Evolutionary conservation across 2,888 invertebrate species (phyloP).

Genomic region (Atrina japonica): DNA sequence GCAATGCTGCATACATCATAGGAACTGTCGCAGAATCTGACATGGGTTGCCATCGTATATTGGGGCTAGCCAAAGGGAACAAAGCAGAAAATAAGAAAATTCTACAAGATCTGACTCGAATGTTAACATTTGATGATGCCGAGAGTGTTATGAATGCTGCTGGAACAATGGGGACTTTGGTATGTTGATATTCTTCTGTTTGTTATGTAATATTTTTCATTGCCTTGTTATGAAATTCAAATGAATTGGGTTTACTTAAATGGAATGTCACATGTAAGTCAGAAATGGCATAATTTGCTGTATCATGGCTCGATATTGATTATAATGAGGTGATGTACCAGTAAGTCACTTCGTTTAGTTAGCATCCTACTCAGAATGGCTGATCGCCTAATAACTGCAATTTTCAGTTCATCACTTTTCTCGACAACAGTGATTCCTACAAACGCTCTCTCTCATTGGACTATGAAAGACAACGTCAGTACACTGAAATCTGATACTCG

Average conservation of each 20-base stretch:
- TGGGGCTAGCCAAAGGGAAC: slow-evolving; percentile 68
- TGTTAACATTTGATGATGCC: slow-evolving; percentile 78
- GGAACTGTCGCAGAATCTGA: slow-evolving; percentile 80
- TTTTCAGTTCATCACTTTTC: too few species aligned
- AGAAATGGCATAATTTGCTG: too few species aligned
- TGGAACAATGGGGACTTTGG: slow-evolving; percentile 80
- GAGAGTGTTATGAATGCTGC: slow-evolving; percentile 81
- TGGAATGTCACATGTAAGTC: too few species aligned
- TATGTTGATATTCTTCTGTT: slow-evolving; percentile 42
- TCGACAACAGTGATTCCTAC: too few species aligned
- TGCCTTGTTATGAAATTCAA: not conserved
- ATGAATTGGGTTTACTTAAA: too few species aligned
- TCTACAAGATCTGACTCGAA: slow-evolving; percentile 73
- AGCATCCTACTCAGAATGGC: too few species aligned
- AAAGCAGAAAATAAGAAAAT: slow-evolving; percentile 67
- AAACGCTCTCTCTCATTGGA: too few species aligned
- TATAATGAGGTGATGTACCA: not conserved
- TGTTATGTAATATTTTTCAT: not conserved
- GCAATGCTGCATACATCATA: slow-evolving; percentile 80
- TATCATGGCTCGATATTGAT: too few species aligned
- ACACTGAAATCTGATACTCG: too few species aligned
- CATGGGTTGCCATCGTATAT: slow-evolving; percentile 75
- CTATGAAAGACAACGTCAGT: too few species aligned
- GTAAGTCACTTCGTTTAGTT: too few species aligned
- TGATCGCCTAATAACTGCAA: too few species aligned